Conservation (phyloP, 2,888 invertebrate genomes). For the Lepidonotus clava region DNA sequence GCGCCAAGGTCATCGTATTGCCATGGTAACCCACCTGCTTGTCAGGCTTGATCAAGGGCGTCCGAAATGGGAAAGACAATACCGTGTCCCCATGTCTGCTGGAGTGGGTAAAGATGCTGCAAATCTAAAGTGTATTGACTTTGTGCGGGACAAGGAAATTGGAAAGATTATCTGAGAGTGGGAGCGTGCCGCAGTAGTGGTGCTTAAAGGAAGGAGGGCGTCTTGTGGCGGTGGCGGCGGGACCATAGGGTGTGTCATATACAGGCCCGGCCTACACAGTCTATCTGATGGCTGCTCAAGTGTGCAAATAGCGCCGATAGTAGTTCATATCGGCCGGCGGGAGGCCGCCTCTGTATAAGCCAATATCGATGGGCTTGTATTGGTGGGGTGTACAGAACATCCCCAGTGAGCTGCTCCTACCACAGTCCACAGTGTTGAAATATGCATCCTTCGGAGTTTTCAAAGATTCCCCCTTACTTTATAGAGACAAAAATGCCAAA, state of each 20-base stretch:
- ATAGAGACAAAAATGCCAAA: no score
- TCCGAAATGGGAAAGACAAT: slow-evolving; percentile 52
- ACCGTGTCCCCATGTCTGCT: slow-evolving; percentile 28
- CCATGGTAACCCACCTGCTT: slow-evolving; percentile 39
- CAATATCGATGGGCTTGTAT: slow-evolving; percentile 28
- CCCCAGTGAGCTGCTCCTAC: neutral
- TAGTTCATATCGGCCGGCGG: slow-evolving; percentile 30
- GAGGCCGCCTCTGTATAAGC: neutral
- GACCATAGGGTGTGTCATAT: slow-evolving; percentile 45
- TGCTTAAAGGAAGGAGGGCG: slow-evolving; percentile 31
- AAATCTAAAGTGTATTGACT: slow-evolving; percentile 53
- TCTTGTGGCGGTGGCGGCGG: neutral
- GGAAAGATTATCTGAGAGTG: slow-evolving; percentile 54
- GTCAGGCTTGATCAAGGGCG: slow-evolving; percentile 48
- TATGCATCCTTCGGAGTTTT: neutral
- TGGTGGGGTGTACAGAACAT: neutral
- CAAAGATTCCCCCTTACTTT: neutral
- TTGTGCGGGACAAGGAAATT: slow-evolving; percentile 47
- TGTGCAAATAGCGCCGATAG: slow-evolving; percentile 46
- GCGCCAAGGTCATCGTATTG: slow-evolving; percentile 21
- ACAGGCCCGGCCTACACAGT: slow-evolving; percentile 1
- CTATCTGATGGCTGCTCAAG: slow-evolving; percentile 47
- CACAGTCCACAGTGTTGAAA: neutral
- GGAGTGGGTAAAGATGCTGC: slow-evolving; percentile 48
- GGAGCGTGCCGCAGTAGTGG: neutral